Percentiles rank a stretch among this genome's conserved stretches.
Conservation (phyloP, 2,888 invertebrate genomes). For the Macrophya annulata region DNA sequence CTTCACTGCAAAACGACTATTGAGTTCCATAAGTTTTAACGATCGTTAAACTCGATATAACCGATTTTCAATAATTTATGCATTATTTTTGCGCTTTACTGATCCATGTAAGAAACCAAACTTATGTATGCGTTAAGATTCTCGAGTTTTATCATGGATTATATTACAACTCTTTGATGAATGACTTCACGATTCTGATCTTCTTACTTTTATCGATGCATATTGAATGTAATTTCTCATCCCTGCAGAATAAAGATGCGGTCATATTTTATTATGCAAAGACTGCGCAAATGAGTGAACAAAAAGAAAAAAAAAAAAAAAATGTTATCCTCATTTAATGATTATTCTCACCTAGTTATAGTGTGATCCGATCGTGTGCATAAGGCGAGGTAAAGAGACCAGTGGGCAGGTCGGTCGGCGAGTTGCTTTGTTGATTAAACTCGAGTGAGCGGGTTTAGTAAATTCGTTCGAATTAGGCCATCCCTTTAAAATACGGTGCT, state of each 20-base stretch:
- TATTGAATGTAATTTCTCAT: not conserved
- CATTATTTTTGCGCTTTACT: slow-evolving; percentile 15
- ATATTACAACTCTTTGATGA: not conserved
- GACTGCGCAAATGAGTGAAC: not conserved
- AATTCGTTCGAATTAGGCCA: slow-evolving; percentile 53
- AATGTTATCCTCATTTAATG: not conserved
- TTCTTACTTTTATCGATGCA: not conserved
- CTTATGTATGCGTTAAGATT: not conserved
- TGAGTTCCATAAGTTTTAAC: slow-evolving; percentile 20
- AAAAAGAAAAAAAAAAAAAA: not conserved
- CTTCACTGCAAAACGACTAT: not conserved
- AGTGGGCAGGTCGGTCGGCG: slow-evolving; percentile 46
- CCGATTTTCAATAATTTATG: slow-evolving; percentile 41
- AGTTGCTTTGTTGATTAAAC: slow-evolving; percentile 54
- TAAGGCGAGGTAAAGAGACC: not conserved
- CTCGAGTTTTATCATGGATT: not conserved
- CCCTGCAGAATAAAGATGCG: not conserved
- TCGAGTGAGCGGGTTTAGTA: slow-evolving; percentile 35
- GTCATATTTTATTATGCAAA: not conserved
- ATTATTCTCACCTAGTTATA: slow-evolving; percentile 35
- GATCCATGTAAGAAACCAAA: not conserved
- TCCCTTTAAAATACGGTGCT: slow-evolving; percentile 24
- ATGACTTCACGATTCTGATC: not conserved
- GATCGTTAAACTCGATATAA: slow-evolving; percentile 3
- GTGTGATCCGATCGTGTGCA: not conserved